Evolutionary conservation across 2,888 invertebrate genomes (phyloP).

Genomic region (Ennomos quercinarius): DNA sequence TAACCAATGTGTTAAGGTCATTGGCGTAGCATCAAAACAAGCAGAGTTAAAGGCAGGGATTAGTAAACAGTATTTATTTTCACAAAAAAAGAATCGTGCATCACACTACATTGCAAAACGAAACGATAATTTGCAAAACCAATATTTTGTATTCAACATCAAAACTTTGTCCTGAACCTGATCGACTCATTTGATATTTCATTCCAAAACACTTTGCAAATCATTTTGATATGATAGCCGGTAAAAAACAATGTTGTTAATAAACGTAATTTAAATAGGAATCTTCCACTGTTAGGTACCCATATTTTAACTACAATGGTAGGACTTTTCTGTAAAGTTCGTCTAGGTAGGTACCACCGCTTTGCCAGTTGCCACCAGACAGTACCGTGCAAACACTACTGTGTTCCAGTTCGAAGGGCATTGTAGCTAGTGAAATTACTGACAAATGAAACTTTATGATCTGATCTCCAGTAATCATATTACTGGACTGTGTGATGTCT

Average conservation of each 20-base stretch:
- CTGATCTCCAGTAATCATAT: too few relatives aligned
- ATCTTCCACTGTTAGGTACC: too few relatives aligned
- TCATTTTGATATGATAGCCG: not conserved
- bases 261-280: too few relatives aligned
- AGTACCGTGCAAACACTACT: too few relatives aligned
- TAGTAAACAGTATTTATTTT: slow-evolving; percentile 37
- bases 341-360: too few relatives aligned
- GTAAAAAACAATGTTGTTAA: not conserved
- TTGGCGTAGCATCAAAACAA: slow-evolving; percentile 14
- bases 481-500: too few relatives aligned
- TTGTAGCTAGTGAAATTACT: too few relatives aligned
- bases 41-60: slow-evolving; percentile 13
- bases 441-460: too few relatives aligned
- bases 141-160: slow-evolving; percentile 54
- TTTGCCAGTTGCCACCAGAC: too few relatives aligned
- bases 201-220: slow-evolving; percentile 41
- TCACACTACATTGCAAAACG: slow-evolving; percentile 48
- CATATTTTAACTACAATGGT: too few relatives aligned
- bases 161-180: slow-evolving; percentile 49
- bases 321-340: too few relatives aligned
- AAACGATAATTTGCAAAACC: slow-evolving; percentile 54
- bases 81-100: slow-evolving; percentile 55
- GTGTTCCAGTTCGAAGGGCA: too few relatives aligned
- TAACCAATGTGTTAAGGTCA: slow-evolving; percentile 4
- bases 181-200: slow-evolving; percentile 55